Evolutionary conservation across 2,113 vertebrate species (phyloP).

Genomic region (Amazona guildingii): DNA sequence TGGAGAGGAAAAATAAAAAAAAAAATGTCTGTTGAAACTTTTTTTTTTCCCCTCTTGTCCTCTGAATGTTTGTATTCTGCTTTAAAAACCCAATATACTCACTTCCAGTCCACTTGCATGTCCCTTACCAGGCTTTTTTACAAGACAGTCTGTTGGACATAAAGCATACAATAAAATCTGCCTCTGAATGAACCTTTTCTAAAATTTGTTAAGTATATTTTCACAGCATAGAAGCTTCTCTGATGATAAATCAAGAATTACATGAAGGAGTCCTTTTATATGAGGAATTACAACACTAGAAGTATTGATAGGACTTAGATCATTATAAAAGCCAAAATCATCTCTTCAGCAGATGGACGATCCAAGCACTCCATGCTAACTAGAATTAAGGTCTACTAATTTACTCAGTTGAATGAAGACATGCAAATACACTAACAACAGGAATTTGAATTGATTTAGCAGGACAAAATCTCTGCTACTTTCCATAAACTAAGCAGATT

Average conservation of each 20-base stretch:
- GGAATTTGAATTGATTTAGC: not conserved
- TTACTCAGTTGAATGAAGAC: not conserved
- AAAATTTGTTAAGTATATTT: not conserved
- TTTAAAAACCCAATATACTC: not conserved
- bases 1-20: not conserved
- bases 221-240: not conserved
- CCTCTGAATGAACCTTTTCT: not conserved
- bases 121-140: not conserved
- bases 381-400: not conserved
- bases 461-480: not conserved
- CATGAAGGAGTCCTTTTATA: not conserved
- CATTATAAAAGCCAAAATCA: not conserved
- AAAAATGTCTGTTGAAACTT: not conserved
- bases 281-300: not conserved
- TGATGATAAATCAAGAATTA: not conserved
- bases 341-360: not conserved
- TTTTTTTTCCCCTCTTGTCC: not conserved
- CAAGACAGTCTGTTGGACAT: not conserved
- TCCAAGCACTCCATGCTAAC: not conserved
- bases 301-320: not conserved
- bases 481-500: not conserved
- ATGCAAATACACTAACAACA: not conserved
- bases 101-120: not conserved
- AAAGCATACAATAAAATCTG: not conserved
- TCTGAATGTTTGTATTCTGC: not conserved